Base-by-base conservation (phyloP, 2,113 vertebrate species). In the Malurus cyaneus region DNA sequence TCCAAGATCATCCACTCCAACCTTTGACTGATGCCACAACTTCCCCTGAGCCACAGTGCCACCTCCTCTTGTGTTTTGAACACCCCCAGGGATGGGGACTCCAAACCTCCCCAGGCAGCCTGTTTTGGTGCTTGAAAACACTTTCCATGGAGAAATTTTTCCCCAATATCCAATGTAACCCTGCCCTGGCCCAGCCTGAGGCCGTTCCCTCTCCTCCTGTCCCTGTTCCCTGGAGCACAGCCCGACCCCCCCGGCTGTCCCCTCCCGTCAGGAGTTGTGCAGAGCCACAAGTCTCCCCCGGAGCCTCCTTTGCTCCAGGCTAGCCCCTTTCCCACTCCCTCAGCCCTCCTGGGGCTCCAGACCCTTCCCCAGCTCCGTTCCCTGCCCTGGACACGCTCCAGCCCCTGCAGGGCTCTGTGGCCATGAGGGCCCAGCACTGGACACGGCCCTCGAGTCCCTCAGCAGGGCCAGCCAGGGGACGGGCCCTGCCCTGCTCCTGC, bases 51-150 rank as follows among this genome's bases (percentile, higher is more conserved):
- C 17, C n/a, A 10, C 4, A 41, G 54, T 25, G n/a, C 28, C 42
- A 49, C 46, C n/a, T 46, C 19, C 29, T 10, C 24, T 20, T 2
- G 2, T 8, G n/a, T 67, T 29, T 18, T 21, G 11, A 47, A 12
- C 24, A 26, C 13, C 18, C 69, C 14, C 17, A 31, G 29, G 14
- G 13, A 10, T 41, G 24, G 53, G 2, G 0, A 60, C 46, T 25
- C 11, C 11, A 46, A 5, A 16, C 5, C 4, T 29, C n/a, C 19
- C 23, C 25, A 28, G 46, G 14, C 18, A 74, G 39, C n/a, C 29
- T 1, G 0, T 66, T 5, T 19, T 0, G 6, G 29, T 1, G 11
- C 5, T 1, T 53, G 18, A 52, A 0, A 18, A 23, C 21, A 14
- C 18, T 57, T 32, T 1, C 31, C 12, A 17, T 13, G 25, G 3